A percentile compares a stretch with the other conserved stretches of the same genome.
Evolutionary conservation across 2,888 invertebrate genomes (phyloP).

Genomic region (Drosophila macrospina): DNA sequence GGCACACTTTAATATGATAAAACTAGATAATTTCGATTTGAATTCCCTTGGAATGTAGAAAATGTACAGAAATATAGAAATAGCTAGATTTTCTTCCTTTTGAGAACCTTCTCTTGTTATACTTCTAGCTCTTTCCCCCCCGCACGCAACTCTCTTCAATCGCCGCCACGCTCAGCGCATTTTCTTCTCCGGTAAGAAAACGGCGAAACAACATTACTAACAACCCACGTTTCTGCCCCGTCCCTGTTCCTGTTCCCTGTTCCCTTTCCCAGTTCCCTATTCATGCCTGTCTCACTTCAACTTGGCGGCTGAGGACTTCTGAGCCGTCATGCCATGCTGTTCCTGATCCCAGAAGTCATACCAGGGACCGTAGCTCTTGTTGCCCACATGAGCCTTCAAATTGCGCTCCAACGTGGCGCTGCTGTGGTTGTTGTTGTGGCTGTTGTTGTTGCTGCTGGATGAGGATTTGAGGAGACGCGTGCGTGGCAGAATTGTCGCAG

Average conservation of each 20-base stretch:
- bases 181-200: conserved; percentile 83
- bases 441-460: conserved; percentile 42
- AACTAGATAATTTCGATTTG: conserved; percentile 13
- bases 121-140: not conserved
- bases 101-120: not conserved
- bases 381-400: conserved; percentile 60
- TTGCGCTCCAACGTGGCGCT: conserved; percentile 77
- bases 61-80: not conserved
- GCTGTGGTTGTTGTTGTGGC: conserved; percentile 56
- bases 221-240: conserved; percentile 5
- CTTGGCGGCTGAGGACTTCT: conserved; percentile 66
- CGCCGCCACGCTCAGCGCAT: conserved; percentile 63
- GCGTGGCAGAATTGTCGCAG: conserved; percentile 83
- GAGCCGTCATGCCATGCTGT: conserved; percentile 67
- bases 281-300: conserved; percentile 51
- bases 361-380: conserved; percentile 93
- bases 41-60: not conserved
- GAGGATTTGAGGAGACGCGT: conserved; percentile 83
- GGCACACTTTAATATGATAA: conserved; percentile 17
- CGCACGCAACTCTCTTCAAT: conserved; percentile 2
- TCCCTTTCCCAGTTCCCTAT: not conserved
- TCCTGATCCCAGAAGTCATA: conserved; percentile 92
- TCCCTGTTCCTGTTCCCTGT: conserved; percentile 1
- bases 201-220: conserved; percentile 62
- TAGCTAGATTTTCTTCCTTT: not conserved